Percentiles rank a stretch among this genome's conserved stretches.
phyloP scores from a whole-genome alignment of 2,888 invertebrate species.

The Eumerus sabulonum region DNA sequence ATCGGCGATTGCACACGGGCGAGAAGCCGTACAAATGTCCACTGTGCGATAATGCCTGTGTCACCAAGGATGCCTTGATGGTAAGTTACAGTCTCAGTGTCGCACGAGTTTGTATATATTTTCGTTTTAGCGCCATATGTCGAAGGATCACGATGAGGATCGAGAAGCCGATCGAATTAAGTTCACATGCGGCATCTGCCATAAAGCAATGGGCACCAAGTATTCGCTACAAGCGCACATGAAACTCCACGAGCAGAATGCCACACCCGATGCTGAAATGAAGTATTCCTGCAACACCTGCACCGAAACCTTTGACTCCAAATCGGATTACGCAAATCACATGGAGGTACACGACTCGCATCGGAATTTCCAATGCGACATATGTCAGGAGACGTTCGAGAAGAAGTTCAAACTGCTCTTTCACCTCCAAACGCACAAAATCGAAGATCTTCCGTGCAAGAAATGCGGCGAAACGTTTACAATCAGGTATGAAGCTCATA shows the following conservation, averaged over 20 bases:
- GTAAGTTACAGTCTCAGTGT: conserved; percentile 14
- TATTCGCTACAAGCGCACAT: conserved; percentile 60
- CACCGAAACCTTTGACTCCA: conserved; percentile 37
- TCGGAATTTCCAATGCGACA: conserved; percentile 62
- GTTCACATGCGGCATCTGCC: conserved; percentile 60
- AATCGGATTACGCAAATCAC: conserved; percentile 56
- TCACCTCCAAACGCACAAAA: conserved; percentile 67
- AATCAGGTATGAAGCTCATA: conserved; percentile 42
- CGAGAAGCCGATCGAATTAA: conserved; percentile 61
- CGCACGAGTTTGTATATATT: background rate
- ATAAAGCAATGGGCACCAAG: conserved; percentile 58
- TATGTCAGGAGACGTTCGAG: conserved; percentile 64
- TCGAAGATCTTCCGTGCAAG: conserved; percentile 62
- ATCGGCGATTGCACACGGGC: conserved; percentile 64
- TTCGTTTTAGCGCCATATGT: conserved; percentile 58
- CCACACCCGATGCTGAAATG: conserved; percentile 30
- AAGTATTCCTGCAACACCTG: conserved; percentile 63
- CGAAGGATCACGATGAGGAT: conserved; percentile 63
- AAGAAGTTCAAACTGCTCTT: conserved; percentile 67
- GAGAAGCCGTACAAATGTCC: conserved; percentile 67
- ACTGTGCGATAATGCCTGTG: conserved; percentile 58
- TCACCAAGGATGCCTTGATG: conserved; percentile 63
- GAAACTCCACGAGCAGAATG: conserved; percentile 58
- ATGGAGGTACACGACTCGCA: conserved; percentile 59
- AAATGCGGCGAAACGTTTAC: conserved; percentile 65